These are phyloP conservation scores for Poeciliopsis prolifica DNA, from an alignment of 2,113 vertebrate species.

Conservation along the genomic window DNA sequence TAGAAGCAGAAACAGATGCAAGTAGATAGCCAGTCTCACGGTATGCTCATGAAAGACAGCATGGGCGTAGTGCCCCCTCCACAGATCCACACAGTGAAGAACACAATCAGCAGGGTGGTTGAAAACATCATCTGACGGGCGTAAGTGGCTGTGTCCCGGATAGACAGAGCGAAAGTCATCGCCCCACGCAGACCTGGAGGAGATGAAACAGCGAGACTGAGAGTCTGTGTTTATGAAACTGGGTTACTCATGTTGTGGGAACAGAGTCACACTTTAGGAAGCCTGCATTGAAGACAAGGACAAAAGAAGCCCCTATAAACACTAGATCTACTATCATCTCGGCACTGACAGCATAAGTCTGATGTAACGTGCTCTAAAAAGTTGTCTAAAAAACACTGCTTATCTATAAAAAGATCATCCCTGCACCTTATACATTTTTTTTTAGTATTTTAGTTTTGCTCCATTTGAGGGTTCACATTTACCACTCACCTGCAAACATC, in stretches of 20 bases:
- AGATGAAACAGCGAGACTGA: not conserved
- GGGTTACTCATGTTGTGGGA: not conserved
- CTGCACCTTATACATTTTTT: not conserved
- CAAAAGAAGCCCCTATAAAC: not conserved
- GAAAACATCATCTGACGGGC: conserved; percentile 97
- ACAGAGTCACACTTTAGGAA: not conserved
- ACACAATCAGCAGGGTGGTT: conserved; percentile 95
- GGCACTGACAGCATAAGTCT: too few relatives aligned
- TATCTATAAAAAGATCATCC: not conserved
- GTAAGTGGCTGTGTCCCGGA: conserved; percentile 93
- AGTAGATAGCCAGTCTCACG: conserved; percentile 72
- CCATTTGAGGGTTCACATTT: too few relatives aligned
- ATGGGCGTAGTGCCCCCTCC: conserved; percentile 94
- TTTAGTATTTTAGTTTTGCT: too few relatives aligned
- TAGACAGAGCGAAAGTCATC: conserved; percentile 96
- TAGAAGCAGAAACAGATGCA: not conserved
- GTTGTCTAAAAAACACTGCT: too few relatives aligned
- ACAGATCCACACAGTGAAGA: conserved; percentile 96
- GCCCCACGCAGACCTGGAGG: conserved; percentile 91
- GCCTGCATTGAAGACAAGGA: not conserved
- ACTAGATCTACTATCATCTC: too few relatives aligned
- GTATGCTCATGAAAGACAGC: conserved; percentile 92
- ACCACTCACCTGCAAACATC: conserved; percentile 94
- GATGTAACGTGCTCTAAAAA: too few relatives aligned
- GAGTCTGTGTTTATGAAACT: not conserved